phyloP scores from a whole-genome alignment of 2,797 vertebrate genomes.

The Oreochromis grahami region DNA sequence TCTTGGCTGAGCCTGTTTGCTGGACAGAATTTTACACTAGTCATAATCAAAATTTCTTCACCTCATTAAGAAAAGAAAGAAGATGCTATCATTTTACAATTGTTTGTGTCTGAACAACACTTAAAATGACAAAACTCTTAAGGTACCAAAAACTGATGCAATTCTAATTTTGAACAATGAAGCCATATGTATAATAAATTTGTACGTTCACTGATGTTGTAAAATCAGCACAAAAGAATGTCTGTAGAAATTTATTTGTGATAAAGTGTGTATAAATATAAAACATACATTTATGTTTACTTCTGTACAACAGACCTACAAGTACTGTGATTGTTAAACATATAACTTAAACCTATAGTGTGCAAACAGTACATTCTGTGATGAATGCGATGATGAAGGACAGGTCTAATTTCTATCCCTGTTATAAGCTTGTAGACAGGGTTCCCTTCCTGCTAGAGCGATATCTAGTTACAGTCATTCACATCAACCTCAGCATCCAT shows the following conservation, averaged over 20 bases:
- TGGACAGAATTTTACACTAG: background rate
- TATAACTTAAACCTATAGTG: conserved; percentile 50
- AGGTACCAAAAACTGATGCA: background rate
- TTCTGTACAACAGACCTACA: conserved; percentile 71
- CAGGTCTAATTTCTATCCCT: conserved; percentile 59
- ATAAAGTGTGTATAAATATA: conserved; percentile 82
- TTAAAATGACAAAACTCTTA: background rate
- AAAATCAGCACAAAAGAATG: conserved; percentile 4
- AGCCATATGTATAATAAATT: conserved; percentile 63
- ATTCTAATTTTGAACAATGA: conserved; percentile 10
- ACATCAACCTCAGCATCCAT: conserved; percentile 58
- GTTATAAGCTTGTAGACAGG: conserved; percentile 63
- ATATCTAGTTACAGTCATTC: conserved; percentile 64
- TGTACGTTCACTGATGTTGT: conserved; percentile 34
- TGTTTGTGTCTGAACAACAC: background rate
- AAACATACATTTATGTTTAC: conserved; percentile 73
- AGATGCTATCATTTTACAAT: background rate
- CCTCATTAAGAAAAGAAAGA: background rate
- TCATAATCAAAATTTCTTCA: background rate
- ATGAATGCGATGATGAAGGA: conserved; percentile 55
- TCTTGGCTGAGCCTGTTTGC: background rate
- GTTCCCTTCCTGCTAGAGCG: conserved; percentile 39
- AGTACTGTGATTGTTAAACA: conserved; percentile 63
- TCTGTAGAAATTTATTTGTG: conserved; percentile 79
- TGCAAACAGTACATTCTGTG: conserved; percentile 60